These are phyloP conservation scores for Trichechus manatus DNA, from an alignment of 2,113 vertebrate genomes.

Conservation along the genomic window DNA sequence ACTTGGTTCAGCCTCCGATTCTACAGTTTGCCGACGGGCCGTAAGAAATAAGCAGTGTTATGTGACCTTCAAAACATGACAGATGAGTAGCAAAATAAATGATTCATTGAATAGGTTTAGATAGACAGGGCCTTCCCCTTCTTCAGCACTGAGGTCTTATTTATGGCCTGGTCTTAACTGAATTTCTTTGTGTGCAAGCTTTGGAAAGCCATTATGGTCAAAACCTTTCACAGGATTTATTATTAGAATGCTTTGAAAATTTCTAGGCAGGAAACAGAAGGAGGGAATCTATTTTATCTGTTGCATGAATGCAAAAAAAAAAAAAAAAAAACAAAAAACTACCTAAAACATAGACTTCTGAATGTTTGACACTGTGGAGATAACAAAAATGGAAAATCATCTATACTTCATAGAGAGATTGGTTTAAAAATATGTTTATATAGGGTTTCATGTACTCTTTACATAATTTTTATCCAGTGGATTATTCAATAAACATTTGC, in stretches of 20 bases:
- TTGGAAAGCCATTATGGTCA: conserved; percentile 76
- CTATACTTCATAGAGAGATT: neutral
- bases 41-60: conserved; percentile 78
- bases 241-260: conserved; percentile 78
- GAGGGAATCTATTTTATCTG: conserved; percentile 42
- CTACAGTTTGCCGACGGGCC: conserved; percentile 66
- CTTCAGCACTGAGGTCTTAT: conserved; percentile 76
- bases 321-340: conserved; percentile 7
- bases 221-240: conserved; percentile 79
- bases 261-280: conserved; percentile 74
- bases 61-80: conserved; percentile 83
- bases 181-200: conserved; percentile 75
- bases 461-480: neutral
- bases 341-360: conserved; percentile 29
- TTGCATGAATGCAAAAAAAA: neutral
- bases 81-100: conserved; percentile 82
- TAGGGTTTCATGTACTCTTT: neutral
- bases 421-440: neutral
- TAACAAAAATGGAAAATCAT: conserved; percentile 44
- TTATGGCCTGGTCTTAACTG: conserved; percentile 81
- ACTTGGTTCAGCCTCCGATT: conserved; percentile 66
- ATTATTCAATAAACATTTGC: neutral
- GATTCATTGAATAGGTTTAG: conserved; percentile 83
- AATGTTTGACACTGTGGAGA: conserved; percentile 43
- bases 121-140: conserved; percentile 73